Conservation (phyloP, 35 echinoderm and acorn worm genomes). For the Ophiothrix spiculata region DNA sequence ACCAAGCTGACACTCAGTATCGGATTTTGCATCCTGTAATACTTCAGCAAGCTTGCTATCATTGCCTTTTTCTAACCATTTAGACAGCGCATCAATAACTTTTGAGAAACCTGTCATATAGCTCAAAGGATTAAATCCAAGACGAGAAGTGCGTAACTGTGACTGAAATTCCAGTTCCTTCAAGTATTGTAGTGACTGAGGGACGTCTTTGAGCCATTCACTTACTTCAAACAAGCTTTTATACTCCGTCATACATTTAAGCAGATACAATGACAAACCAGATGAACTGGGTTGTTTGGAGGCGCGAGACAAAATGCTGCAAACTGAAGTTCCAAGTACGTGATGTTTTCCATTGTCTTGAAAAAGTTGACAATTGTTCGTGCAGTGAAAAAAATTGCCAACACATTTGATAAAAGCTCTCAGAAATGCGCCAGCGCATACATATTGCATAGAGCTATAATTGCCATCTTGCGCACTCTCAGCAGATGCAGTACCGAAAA, state of each 20-base stretch:
- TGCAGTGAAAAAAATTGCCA: neutral
- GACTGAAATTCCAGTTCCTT: no score
- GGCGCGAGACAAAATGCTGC: neutral
- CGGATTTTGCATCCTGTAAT: neutral
- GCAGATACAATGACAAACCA: neutral
- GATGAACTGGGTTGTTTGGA: no score
- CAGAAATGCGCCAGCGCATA: slow-evolving; percentile 1
- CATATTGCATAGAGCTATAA: slow-evolving; percentile 18
- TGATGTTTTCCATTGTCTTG: neutral
- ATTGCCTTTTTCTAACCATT: neutral
- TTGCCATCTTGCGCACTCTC: no score
- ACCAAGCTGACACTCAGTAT: neutral
- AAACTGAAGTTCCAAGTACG: neutral
- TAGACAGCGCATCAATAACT: neutral
- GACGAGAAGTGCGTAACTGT: neutral
- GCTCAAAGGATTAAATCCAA: slow-evolving; percentile 26
- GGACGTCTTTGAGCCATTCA: neutral
- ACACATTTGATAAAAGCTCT: neutral
- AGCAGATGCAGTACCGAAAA: neutral
- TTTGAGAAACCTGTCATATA: neutral
- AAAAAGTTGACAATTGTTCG: neutral
- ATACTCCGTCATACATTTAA: neutral
- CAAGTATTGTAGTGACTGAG: neutral
- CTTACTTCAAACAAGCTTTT: neutral
- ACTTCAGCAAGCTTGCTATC: neutral